Base-by-base conservation (phyloP, 2,888 invertebrate genomes). In the Melinaea menophilus region DNA sequence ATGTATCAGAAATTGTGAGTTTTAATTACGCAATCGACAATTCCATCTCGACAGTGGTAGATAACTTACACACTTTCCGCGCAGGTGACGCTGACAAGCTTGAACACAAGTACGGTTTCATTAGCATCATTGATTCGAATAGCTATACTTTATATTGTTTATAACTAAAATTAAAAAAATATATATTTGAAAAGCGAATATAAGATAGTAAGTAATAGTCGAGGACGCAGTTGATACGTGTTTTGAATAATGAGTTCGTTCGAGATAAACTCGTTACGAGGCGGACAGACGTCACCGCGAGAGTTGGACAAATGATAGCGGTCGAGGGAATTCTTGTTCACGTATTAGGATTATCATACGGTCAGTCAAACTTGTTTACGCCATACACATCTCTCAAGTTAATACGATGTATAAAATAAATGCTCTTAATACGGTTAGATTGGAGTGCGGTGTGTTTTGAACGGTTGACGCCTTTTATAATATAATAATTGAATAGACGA, bases 301-400 rank as follows among this genome's bases (percentile, higher is more conserved):
- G 76, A 79, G 78, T 76, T 63, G 73, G 81, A 86, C 85, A 85
- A 86, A 86, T 86, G 85, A 82, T 84, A 82, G 76, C 69, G 74
- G 69, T 69, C 75, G 72, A 72, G 61, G 71, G 76, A 76, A 73
- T 68, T 72, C 72, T 74, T 71, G 71, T 71, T 66, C 66, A 64
- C 68, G 62, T 68, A 66, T 67, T 64, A 66, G 70, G 65, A 67
- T 70, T 70, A 70, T 68, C 70, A 67, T 70, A 68, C 69, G 69
- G 64, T 68, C 64, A 61, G 68, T 67, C 67, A 61, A 61, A 62
- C 67, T 56, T 63, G 68, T 68, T 68, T 68, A 65, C 66, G 69
- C 67, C 60, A 62, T 67, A 62, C 61, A 61, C 67, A 66, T 66
- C 62, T 65, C 62, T 54, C 65, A 66, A 68, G 62, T 58, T 65